Percentiles rank a stretch among this genome's conserved stretches.
phyloP scores from a whole-genome alignment of 2,797 vertebrate species.

The Anguilla obscura region DNA sequence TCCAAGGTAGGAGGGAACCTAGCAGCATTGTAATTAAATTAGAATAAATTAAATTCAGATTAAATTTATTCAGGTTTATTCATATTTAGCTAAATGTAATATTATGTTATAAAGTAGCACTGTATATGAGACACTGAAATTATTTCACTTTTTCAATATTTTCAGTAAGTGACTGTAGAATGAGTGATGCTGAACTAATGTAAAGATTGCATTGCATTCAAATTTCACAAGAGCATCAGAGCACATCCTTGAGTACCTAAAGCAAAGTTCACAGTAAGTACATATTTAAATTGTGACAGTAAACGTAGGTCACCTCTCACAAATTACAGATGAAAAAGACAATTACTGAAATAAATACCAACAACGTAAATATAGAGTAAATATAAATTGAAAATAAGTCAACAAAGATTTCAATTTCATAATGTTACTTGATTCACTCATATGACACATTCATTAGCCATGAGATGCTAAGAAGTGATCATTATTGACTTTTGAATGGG shows the following conservation, averaged over 20 bases:
- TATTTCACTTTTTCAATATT: background rate
- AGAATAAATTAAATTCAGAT: background rate
- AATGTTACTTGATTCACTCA: background rate
- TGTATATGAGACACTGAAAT: background rate
- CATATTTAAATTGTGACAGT: conserved; percentile 4
- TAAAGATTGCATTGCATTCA: background rate
- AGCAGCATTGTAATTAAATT: background rate
- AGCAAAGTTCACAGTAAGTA: background rate
- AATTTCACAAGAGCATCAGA: background rate
- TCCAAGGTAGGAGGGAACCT: conserved; percentile 80
- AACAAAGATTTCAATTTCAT: background rate
- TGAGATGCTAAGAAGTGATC: background rate
- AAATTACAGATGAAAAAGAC: background rate
- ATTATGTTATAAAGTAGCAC: background rate
- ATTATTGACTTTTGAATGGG: background rate
- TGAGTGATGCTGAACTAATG: background rate
- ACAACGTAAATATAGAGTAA: background rate
- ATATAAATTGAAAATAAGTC: background rate
- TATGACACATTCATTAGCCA: background rate
- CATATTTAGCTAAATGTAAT: background rate
- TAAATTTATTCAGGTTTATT: background rate
- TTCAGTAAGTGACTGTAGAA: background rate
- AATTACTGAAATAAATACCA: background rate
- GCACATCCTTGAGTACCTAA: background rate
- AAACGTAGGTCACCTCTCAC: background rate